phyloP scores from a whole-genome alignment of 2,888 invertebrate genomes.

The Anticlea derivata region DNA sequence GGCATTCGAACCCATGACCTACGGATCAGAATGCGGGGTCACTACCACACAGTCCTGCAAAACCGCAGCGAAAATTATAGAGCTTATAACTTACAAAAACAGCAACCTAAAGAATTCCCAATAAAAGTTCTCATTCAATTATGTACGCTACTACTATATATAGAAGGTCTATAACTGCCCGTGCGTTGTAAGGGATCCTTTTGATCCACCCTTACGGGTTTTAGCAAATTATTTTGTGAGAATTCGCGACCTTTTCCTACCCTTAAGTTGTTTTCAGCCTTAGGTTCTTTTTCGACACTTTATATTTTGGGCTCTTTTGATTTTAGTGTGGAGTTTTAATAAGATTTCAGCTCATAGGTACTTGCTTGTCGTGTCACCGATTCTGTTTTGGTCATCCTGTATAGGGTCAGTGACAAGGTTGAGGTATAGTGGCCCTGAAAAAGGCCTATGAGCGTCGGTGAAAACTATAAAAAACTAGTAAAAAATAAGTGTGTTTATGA shows the following conservation, averaged over 20 bases:
- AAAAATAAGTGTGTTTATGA: too few species aligned
- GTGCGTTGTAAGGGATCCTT: constrained; percentile 30
- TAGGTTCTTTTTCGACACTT: background rate
- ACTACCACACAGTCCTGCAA: background rate
- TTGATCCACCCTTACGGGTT: constrained; percentile 24
- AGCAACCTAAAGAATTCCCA: background rate
- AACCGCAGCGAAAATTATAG: background rate
- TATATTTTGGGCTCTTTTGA: background rate
- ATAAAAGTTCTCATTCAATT: constrained; percentile 25
- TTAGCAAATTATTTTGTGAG: constrained; percentile 31
- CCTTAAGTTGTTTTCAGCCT: constrained; percentile 6
- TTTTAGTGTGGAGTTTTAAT: background rate
- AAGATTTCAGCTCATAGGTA: too few species aligned
- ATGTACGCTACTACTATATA: constrained; percentile 23
- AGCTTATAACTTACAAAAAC: background rate
- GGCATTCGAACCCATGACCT: too few species aligned
- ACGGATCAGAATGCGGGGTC: too few species aligned
- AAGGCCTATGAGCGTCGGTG: too few species aligned
- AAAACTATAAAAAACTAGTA: too few species aligned
- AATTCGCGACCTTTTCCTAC: constrained; percentile 13
- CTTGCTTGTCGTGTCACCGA: too few species aligned
- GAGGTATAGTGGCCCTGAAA: too few species aligned
- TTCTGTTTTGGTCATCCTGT: too few species aligned
- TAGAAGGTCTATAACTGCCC: constrained; percentile 19
- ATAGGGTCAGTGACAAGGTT: too few species aligned